Base-by-base conservation (phyloP, 2,888 invertebrate species). In the Lycia hirtaria region DNA sequence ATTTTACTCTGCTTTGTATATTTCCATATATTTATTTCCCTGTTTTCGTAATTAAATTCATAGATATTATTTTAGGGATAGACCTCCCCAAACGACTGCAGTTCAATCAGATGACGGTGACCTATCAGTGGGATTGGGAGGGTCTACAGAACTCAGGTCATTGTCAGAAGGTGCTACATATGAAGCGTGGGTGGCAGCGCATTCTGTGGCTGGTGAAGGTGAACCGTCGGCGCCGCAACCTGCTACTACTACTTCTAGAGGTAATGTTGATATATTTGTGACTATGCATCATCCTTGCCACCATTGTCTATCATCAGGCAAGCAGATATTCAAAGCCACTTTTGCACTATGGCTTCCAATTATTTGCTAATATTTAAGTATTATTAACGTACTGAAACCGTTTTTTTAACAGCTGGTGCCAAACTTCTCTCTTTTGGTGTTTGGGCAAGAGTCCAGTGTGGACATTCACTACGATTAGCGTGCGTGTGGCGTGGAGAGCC, bases 171-270 rank as follows among this genome's bases (percentile, higher is more conserved):
- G 95, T 69, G 94, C 96, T 69, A 93, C 95, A 35, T 97, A 97
- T 78, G 96, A 96, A 78, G 97, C 98, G 75, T 97, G 97, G 96
- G 96, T 97, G 2, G 95, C 97, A 0, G 97, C 97, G 0, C 96
- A 95, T 63, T 97, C 97, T 0, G 93, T 93, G 0, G 94, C 95
- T 2, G 97, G 97, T 0, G 96, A 97, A 83, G 96, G 96, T 0
- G 96, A 96, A 79, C 93, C 95, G 14, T 96, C 96, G 1, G 94
- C 95, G 1, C 95, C 95, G 48, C 95, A 96, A 51, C 94, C 95
- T 9, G 96, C 96, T 72, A 94, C 95, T 10, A 96, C 96, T 15
- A 94, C 95, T 54, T 94, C 95, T 12, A 93, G 95, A 93, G 95
- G 96, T 95, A 67, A 41, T 12, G 3, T 14, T 9, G 10, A 26